A percentile compares a stretch with the other conserved stretches of the same genome.
These are phyloP conservation scores for Drosophila prolongata DNA, from an alignment of 2,888 invertebrate genomes.

Conservation along the genomic window DNA sequence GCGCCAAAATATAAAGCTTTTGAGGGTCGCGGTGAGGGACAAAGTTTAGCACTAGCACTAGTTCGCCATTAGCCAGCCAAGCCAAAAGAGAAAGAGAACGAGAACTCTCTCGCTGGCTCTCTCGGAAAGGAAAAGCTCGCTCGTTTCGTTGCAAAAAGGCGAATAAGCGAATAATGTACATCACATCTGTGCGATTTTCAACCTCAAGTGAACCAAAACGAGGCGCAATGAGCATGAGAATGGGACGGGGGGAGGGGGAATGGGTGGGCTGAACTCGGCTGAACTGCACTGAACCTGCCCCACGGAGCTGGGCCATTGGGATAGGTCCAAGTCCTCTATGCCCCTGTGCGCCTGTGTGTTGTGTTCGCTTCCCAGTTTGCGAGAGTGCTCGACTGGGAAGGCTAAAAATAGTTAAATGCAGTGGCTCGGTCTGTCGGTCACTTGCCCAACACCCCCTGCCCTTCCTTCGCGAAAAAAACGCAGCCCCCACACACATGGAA, in stretches of 20 bases:
- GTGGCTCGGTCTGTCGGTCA: conserved; percentile 62
- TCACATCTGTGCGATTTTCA: conserved; percentile 44
- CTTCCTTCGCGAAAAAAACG: conserved; percentile 1
- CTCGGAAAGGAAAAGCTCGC: conserved; percentile 33
- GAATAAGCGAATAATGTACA: conserved; percentile 34
- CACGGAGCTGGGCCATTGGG: conserved; percentile 60
- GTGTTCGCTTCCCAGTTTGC: conserved; percentile 13
- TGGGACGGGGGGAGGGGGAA: neutral
- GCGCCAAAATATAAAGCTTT: conserved; percentile 58
- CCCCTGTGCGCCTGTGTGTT: conserved; percentile 7
- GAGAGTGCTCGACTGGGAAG: conserved; percentile 37
- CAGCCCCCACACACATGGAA: neutral
- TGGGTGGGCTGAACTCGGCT: conserved; percentile 25
- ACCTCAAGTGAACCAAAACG: conserved; percentile 39
- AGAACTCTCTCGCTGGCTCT: conserved; percentile 13
- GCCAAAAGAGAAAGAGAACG: conserved; percentile 11
- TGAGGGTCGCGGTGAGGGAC: conserved; percentile 79
- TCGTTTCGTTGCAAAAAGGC: conserved; percentile 30
- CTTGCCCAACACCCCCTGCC: conserved; percentile 41
- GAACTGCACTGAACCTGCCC: conserved; percentile 61
- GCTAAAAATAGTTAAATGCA: conserved; percentile 70
- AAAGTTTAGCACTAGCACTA: conserved; percentile 26
- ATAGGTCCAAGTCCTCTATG: conserved; percentile 70
- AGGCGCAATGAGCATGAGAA: neutral
- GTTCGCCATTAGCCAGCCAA: conserved; percentile 16